A percentile compares a stretch with the other conserved stretches of the same genome.
Conservation (phyloP, 2,888 invertebrate species). For the Lacanobia wlatinum region DNA sequence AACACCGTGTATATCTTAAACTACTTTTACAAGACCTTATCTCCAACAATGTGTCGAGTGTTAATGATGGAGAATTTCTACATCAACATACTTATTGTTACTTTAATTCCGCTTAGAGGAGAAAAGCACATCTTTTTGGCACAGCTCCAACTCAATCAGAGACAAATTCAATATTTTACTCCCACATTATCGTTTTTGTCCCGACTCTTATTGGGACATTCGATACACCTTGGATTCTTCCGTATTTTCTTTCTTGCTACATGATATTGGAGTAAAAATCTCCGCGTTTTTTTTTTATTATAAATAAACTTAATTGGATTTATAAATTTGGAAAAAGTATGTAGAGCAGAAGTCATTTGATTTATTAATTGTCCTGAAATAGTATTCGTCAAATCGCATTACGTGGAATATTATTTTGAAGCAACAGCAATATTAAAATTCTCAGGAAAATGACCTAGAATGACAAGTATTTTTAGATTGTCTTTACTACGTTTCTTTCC, state of each 20-base stretch:
- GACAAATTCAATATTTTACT: slow-evolving; percentile 43
- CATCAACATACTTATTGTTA: slow-evolving; percentile 30
- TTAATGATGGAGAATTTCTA: slow-evolving; percentile 5
- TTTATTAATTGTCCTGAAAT: slow-evolving; percentile 9
- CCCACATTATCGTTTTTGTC: slow-evolving; percentile 32
- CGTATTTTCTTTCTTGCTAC: background rate
- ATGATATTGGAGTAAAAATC: background rate
- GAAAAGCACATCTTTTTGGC: slow-evolving; percentile 45
- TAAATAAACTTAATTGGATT: slow-evolving; percentile 16
- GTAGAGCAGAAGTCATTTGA: slow-evolving; percentile 12
- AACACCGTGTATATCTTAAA: background rate
- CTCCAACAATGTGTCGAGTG: background rate
- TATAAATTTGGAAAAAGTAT: background rate
- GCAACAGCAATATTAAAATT: slow-evolving; percentile 20
- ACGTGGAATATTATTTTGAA: slow-evolving; percentile 10
- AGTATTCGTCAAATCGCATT: slow-evolving; percentile 28
- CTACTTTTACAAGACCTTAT: slow-evolving; percentile 11
- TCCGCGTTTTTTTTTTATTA: background rate
- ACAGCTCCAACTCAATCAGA: slow-evolving; percentile 48
- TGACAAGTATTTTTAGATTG: slow-evolving; percentile 28
- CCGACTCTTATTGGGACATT: slow-evolving; percentile 17
- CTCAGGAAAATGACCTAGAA: slow-evolving; percentile 37
- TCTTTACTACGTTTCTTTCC: background rate
- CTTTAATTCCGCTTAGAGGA: slow-evolving; percentile 23
- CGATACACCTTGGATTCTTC: background rate